Evolutionary conservation across 64 coral and sea anemone genomes (phyloP), one percentile per base, ranked within the genome.

Genomic region (Pocillopora damicornis): DNA sequence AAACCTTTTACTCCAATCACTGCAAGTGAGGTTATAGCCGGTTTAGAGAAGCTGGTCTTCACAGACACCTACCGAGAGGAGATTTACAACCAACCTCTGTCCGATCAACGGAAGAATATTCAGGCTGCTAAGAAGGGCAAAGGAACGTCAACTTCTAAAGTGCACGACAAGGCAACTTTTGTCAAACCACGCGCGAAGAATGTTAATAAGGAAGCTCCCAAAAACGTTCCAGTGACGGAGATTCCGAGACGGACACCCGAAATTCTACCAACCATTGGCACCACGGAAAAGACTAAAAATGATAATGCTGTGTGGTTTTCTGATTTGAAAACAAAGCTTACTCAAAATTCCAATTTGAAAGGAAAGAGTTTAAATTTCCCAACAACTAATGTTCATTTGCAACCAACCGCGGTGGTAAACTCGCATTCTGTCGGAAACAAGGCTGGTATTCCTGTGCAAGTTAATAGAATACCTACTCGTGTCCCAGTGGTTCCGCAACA

Each of bases 41-140:
- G 85, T n/a, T 81, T 96, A 60, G 88, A 96, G 74, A 93, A 87
- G 59, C 82, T 96, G 15, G 78, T 89, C 14, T 89, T 93, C n/a
- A 73, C 80, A 58, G 94, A 96, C 34, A 96, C 91, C 2, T 96
- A 90, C 73, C 83, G 94, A 75, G 94, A 76, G 23, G 42, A 87
- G 75, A 25, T 87, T 1, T 62, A 74, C 83, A 79, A 34, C 5
- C 42, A 4, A 3, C 17, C 61, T 0, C 61, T 58, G 51, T 61
- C 25, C 22, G 61, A 79, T 67, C 76, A 42, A 16, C 14, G 56
- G 5, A 89, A 80, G 25, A 26, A 35, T 5, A 15, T 72, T 18
- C 22, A 8, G 25, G 65, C 74, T 60, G 30, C 75, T 15, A 87
- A 79, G 18, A 80, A 79, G 15, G 13, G 56, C 1, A 76, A 76